These are phyloP conservation scores for Microchirus variegatus DNA, from an alignment of 2,797 vertebrate genomes.

Conservation along the genomic window DNA sequence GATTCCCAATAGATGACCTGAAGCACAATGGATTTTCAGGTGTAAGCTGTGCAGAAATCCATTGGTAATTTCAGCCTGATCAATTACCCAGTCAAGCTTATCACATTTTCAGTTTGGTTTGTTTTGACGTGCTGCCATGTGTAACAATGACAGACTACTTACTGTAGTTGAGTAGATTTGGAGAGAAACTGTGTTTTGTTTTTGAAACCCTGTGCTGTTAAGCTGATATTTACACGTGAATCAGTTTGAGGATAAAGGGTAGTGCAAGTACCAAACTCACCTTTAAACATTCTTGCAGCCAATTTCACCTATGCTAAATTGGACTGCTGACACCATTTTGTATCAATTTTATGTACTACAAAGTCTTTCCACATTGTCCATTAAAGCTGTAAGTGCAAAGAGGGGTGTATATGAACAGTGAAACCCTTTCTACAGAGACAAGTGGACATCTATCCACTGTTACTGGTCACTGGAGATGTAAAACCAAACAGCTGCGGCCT, in stretches of 20 bases:
- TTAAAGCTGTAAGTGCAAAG: too few relatives aligned
- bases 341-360: not conserved
- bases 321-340: not conserved
- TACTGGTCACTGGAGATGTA: too few relatives aligned
- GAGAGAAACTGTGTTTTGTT: slow-evolving; percentile 6
- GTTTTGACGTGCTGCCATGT: slow-evolving; percentile 55
- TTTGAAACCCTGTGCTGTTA: slow-evolving; percentile 7
- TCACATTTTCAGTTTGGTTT: slow-evolving; percentile 59
- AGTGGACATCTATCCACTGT: too few relatives aligned
- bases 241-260: not conserved
- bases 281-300: not conserved
- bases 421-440: too few relatives aligned
- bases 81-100: slow-evolving; percentile 79
- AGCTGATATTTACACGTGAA: not conserved
- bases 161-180: slow-evolving; percentile 15
- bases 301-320: slow-evolving; percentile 3
- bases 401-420: too few relatives aligned
- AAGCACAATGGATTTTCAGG: slow-evolving; percentile 72
- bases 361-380: not conserved
- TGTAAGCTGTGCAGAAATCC: slow-evolving; percentile 72
- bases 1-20: slow-evolving; percentile 71
- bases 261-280: not conserved
- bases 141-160: slow-evolving; percentile 49
- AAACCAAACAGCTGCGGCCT: too few relatives aligned
- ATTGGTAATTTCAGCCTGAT: slow-evolving; percentile 81